Evolutionary conservation across 2,797 vertebrate species (phyloP).

Genomic region (Holocentrus rufus): DNA sequence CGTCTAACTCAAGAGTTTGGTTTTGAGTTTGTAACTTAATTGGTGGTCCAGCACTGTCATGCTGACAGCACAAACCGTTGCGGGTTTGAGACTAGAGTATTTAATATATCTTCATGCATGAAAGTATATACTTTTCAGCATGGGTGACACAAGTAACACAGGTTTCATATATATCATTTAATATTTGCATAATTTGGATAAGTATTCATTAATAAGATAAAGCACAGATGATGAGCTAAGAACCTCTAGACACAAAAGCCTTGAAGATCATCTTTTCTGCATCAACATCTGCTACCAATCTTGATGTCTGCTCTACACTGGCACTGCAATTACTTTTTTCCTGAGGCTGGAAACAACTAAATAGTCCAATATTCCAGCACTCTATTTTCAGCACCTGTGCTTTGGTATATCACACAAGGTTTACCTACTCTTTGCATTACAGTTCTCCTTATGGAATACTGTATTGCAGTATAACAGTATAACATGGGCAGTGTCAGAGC

Average conservation of each 20-base stretch:
- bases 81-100: neutral
- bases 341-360: no score
- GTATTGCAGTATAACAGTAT: neutral
- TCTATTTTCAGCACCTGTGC: neutral
- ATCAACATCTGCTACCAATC: neutral
- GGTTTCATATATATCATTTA: neutral
- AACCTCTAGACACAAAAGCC: no score
- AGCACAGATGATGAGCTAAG: no score
- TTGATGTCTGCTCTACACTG: neutral
- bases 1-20: neutral
- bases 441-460: neutral
- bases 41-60: neutral
- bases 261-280: no score
- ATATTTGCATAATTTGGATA: no score
- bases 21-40: slow-evolving; percentile 3
- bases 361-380: neutral
- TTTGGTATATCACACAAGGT: neutral
- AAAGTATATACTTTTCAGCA: neutral
- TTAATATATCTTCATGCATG: no score
- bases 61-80: neutral
- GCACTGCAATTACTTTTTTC: no score
- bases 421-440: neutral
- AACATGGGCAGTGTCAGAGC: no score
- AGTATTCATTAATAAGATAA: no score
- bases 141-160: neutral